Base-by-base conservation (phyloP, 2,797 vertebrate species). In the Tolypeutes matacus region DNA sequence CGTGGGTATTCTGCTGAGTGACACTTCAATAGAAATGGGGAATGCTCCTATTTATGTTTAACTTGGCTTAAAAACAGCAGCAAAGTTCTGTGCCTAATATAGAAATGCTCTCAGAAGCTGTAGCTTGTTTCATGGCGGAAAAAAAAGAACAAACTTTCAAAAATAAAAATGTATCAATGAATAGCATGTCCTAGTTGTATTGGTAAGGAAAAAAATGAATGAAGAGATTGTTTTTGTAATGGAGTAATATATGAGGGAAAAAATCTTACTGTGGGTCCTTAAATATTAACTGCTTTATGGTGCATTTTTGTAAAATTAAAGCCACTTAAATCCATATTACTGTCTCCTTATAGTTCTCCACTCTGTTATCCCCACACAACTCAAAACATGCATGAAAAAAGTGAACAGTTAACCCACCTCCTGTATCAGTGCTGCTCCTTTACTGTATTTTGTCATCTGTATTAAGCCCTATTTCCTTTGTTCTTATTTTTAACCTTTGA, bases 31-130 rank as follows among this genome's bases (percentile, higher is more conserved):
- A 95, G 85, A 69, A 86, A 73, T 64, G n/a, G 51, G 77, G 72
- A 94, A 69, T 60, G 46, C 31, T 42, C 93, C 92, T 97, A 93
- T 96, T 97, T 96, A 91, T 96, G 89, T 95, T 96, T 96, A 89
- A 95, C 75, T 96, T 93, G 69, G 69, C 81, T 96, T 92, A 89
- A 86, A 97, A 97, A 89, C 89, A 97, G 91, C 77, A 92, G 90
- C 80, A 81, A 70, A 89, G 89, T 83, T 93, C 88, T 84, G 42
- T 60, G 83, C 95, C 86, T 78, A 93, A 96, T 93, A 97, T 96
- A 96, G 93, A 93, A 95, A 94, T 86, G 70, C 82, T 96, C 49
- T 81, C 85, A 86, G 83, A 94, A 90, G 80, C 90, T 90, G 56
- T 93, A 77, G 81, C 64, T 94, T 46, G 80, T 93, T 97, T 93